Evolutionary conservation across 2,113 vertebrate genomes (phyloP).

Genomic region (Tauraco erythrolophus): DNA sequence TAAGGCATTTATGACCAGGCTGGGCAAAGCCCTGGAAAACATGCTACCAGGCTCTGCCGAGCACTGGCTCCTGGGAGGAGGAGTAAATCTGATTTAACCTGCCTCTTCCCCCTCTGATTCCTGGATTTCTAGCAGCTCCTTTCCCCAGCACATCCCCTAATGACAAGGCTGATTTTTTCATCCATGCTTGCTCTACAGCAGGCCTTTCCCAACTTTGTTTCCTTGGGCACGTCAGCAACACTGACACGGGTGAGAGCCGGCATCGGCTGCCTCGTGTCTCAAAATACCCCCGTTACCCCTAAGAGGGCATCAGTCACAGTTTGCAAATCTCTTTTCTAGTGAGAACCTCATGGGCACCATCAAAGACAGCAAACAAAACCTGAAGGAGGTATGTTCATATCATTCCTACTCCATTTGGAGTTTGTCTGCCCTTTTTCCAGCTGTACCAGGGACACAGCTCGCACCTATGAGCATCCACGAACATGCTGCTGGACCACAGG

Average conservation of each 20-base stretch:
- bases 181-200: accelerated
- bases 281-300: accelerated
- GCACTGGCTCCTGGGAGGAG: background rate
- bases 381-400: accelerated
- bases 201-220: background rate
- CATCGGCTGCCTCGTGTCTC: accelerated
- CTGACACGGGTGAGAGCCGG: accelerated
- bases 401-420: background rate
- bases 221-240: background rate
- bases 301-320: background rate
- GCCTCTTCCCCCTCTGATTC: background rate
- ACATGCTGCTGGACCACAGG: no score
- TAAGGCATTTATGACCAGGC: no score
- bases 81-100: background rate
- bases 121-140: no score
- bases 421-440: background rate
- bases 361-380: background rate
- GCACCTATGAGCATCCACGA: accelerated
- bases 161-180: background rate
- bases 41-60: accelerated
- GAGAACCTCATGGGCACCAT: accelerated
- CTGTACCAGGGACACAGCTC: accelerated
- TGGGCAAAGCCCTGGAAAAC: background rate
- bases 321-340: background rate
- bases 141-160: background rate